These are phyloP conservation scores for Piscicola geometra DNA, from an alignment of 2,888 invertebrate genomes.

Conservation along the genomic window DNA sequence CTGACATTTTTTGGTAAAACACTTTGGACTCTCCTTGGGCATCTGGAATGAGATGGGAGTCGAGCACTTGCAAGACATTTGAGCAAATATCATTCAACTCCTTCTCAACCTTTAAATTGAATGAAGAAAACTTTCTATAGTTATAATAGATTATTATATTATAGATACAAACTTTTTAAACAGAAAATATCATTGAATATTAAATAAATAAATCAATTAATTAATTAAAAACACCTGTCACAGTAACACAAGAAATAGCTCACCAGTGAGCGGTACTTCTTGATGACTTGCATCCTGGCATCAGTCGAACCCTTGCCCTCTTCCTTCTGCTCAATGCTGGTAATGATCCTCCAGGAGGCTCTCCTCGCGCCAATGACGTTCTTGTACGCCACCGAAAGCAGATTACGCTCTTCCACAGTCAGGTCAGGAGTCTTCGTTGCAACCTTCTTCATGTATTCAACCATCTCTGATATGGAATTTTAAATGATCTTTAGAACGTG, in stretches of 20 bases:
- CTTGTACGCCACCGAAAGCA: conserved; percentile 38
- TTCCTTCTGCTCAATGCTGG: conserved; percentile 95
- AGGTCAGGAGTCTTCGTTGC: conserved; percentile 87
- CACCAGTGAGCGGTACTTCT: conserved; percentile 76
- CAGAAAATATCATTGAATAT: too few relatives aligned
- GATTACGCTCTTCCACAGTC: conserved; percentile 92
- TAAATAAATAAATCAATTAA: conserved; percentile 11
- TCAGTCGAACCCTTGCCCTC: conserved; percentile 59
- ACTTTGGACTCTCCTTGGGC: conserved; percentile 94
- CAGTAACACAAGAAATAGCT: conserved; percentile 33
- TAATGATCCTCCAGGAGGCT: conserved; percentile 96
- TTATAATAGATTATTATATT: too few relatives aligned
- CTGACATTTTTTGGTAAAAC: conserved; percentile 94
- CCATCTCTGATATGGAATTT: conserved; percentile 78
- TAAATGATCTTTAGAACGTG: not conserved
- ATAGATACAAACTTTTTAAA: too few relatives aligned
- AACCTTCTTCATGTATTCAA: conserved; percentile 95
- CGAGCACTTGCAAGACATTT: conserved; percentile 86
- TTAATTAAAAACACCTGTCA: not conserved
- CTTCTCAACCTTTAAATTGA: conserved; percentile 84
- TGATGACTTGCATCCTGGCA: conserved; percentile 84
- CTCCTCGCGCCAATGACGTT: conserved; percentile 56
- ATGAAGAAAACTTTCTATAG: too few relatives aligned
- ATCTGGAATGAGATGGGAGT: conserved; percentile 88
- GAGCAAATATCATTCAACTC: conserved; percentile 93